phyloP scores from a whole-genome alignment of 2,797 vertebrate species.

The Lithobates sylvaticus region DNA sequence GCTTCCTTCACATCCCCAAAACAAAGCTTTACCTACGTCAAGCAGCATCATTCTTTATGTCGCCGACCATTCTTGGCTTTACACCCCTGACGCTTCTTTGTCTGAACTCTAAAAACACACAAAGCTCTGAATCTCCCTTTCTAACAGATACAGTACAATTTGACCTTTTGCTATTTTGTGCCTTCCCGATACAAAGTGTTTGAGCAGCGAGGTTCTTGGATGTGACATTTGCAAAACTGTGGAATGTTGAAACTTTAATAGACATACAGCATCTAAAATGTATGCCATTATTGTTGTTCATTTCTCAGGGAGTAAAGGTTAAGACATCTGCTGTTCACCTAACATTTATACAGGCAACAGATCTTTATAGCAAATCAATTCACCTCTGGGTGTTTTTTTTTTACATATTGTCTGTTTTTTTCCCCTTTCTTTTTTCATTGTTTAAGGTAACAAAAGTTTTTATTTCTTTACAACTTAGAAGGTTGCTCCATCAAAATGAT shows the following conservation, averaged over 20 bases:
- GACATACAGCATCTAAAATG: constrained; percentile 58
- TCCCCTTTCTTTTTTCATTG: not conserved
- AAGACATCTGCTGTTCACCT: constrained; percentile 45
- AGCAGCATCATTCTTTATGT: not conserved
- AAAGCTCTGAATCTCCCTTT: not conserved
- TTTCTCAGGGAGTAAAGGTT: constrained; percentile 58
- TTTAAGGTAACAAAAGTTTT: not conserved
- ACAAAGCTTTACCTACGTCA: not conserved
- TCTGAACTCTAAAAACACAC: not conserved
- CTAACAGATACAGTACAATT: constrained; percentile 6
- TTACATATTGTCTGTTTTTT: not conserved
- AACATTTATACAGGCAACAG: constrained; percentile 52
- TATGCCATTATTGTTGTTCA: constrained; percentile 61
- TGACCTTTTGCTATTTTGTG: constrained; percentile 58
- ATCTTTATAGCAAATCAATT: constrained; percentile 42
- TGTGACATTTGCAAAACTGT: constrained; percentile 58
- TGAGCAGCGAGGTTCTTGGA: constrained; percentile 40
- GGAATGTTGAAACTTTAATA: constrained; percentile 56
- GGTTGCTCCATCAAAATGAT: no score
- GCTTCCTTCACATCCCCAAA: not conserved
- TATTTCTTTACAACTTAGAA: not conserved
- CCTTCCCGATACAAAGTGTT: constrained; percentile 51
- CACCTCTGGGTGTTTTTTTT: not conserved
- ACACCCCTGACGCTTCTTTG: not conserved
- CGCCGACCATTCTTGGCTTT: not conserved